phyloP scores from a whole-genome alignment of 2,888 invertebrate species.

The Saturnia pavonia region DNA sequence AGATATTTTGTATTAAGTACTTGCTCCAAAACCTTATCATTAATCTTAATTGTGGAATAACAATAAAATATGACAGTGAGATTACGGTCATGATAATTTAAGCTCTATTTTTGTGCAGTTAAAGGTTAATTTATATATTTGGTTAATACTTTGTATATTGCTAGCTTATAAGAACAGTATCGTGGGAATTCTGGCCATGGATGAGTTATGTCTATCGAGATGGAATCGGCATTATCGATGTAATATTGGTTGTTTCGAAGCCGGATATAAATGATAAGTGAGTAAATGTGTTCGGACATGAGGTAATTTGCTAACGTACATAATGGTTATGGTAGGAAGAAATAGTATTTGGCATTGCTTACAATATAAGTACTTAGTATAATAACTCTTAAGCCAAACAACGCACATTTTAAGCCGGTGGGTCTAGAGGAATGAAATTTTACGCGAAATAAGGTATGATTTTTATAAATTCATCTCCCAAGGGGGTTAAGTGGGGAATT shows the following conservation, averaged over 20 bases:
- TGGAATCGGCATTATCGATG: conserved; percentile 42
- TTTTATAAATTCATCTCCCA: no score
- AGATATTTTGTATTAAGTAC: conserved; percentile 79
- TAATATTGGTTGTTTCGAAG: conserved; percentile 30
- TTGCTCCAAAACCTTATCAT: conserved; percentile 79
- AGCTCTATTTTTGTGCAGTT: conserved; percentile 51
- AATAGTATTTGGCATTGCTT: background rate
- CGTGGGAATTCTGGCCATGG: conserved; percentile 74
- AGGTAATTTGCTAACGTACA: background rate
- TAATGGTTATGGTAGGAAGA: background rate
- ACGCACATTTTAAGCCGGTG: no score
- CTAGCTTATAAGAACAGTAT: conserved; percentile 75
- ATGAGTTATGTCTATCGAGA: conserved; percentile 68
- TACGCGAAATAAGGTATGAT: no score
- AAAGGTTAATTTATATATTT: conserved; percentile 54
- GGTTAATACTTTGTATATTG: conserved; percentile 68
- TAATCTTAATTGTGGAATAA: conserved; percentile 81
- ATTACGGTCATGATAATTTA: conserved; percentile 45
- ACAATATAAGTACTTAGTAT: no score
- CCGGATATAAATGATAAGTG: conserved; percentile 33
- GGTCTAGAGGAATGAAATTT: no score
- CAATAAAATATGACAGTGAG: conserved; percentile 77
- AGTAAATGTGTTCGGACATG: background rate
- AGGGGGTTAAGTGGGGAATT: no score
- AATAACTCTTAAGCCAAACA: no score